phyloP scores from a whole-genome alignment of 2,797 vertebrate species.

The Phrynocephalus forsythii region DNA sequence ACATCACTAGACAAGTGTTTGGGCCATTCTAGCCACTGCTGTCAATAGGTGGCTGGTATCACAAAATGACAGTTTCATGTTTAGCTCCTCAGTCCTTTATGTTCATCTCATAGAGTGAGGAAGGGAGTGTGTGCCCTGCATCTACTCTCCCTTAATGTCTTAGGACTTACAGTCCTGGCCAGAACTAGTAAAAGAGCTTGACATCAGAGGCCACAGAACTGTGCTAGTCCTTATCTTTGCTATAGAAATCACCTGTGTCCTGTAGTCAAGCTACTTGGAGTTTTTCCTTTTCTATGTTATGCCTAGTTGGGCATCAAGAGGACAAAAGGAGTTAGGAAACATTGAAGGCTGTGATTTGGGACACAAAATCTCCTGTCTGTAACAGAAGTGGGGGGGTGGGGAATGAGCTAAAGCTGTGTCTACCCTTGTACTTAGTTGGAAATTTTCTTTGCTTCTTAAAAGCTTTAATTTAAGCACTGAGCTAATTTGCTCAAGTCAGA shows the following conservation, averaged over 20 bases:
- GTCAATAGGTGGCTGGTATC: not conserved
- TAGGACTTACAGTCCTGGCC: too few relatives aligned
- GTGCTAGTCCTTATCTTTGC: not conserved
- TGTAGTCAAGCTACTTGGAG: too few relatives aligned
- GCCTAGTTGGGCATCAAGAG: not conserved
- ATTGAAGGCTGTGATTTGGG: not conserved
- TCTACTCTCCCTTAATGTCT: too few relatives aligned
- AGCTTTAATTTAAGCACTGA: not conserved
- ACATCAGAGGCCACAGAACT: not conserved
- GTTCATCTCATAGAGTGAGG: too few relatives aligned
- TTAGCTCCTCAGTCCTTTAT: not conserved
- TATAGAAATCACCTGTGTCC: not conserved
- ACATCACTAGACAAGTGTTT: not conserved
- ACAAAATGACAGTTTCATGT: not conserved
- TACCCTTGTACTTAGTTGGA: not conserved
- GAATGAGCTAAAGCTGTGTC: not conserved
- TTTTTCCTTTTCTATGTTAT: not conserved
- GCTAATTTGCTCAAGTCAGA: not conserved
- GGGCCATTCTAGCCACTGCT: not conserved
- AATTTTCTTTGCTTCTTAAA: not conserved
- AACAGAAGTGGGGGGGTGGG: not conserved
- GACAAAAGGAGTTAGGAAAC: not conserved
- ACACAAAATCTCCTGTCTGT: not conserved
- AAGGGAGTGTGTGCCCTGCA: too few relatives aligned
- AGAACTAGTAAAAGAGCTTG: too few relatives aligned